Conservation (phyloP, 2,113 vertebrate genomes). For the Stomatorhinus ivindoensis region DNA sequence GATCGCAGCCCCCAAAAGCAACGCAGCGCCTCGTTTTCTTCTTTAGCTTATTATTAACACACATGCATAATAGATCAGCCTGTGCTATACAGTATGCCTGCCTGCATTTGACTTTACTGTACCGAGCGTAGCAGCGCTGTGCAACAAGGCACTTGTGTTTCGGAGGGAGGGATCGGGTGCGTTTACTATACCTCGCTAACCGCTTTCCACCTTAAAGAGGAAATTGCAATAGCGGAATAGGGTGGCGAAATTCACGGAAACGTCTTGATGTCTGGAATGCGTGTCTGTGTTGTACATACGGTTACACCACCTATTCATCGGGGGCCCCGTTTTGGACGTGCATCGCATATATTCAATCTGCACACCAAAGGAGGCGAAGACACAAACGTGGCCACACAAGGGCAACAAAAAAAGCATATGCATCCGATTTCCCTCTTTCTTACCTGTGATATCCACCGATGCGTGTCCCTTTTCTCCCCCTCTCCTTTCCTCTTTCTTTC, state of each 20-base stretch:
- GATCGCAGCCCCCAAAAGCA: conserved; percentile 48
- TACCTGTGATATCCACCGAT: conserved; percentile 67
- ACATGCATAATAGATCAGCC: conserved; percentile 49
- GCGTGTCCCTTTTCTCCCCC: conserved; percentile 48
- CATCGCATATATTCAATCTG: conserved; percentile 44
- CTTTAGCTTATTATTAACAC: conserved; percentile 57
- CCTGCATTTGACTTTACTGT: conserved; percentile 25
- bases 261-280: conserved; percentile 46
- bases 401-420: conserved; percentile 44
- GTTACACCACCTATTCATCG: conserved; percentile 40
- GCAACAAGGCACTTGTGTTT: conserved; percentile 41
- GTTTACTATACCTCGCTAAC: conserved; percentile 12
- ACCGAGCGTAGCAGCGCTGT: conserved; percentile 22
- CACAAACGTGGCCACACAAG: conserved; percentile 48
- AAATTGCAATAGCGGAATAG: conserved; percentile 37
- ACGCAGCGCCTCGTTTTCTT: conserved; percentile 51
- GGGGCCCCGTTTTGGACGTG: conserved; percentile 37
- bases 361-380: conserved; percentile 52
- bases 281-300: conserved; percentile 40
- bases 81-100: conserved; percentile 30
- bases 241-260: conserved; percentile 52
- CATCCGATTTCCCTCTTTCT: conserved; percentile 61
- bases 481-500: conserved; percentile 46
- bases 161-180: conserved; percentile 29
- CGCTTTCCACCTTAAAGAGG: conserved; percentile 37